phyloP scores from a whole-genome alignment of 2,113 vertebrate genomes.

The Oryzias melastigma region DNA sequence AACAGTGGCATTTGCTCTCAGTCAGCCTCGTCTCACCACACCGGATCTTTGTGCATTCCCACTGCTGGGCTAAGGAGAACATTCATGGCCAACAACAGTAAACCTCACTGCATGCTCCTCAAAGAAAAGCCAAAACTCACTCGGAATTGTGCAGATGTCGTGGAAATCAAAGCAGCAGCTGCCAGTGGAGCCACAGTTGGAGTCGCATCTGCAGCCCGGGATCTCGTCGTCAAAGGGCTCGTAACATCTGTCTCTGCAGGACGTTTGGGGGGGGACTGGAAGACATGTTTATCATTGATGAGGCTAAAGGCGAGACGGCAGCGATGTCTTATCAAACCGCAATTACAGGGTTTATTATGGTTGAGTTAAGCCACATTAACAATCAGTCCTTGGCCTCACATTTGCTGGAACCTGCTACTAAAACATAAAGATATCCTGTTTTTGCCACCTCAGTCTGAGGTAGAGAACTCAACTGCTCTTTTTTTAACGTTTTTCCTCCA shows the following conservation, averaged over 20 bases:
- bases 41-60: constrained; percentile 68
- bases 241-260: constrained; percentile 68
- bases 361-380: too few relatives aligned
- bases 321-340: too few relatives aligned
- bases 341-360: too few relatives aligned
- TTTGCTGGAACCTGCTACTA: too few relatives aligned
- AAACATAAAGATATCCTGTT: too few relatives aligned
- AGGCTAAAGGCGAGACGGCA: too few relatives aligned
- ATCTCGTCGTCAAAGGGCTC: constrained; percentile 37
- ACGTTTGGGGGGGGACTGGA: constrained; percentile 28
- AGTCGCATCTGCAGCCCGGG: constrained; percentile 66
- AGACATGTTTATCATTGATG: not conserved
- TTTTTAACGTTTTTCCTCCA: too few relatives aligned
- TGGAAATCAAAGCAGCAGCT: constrained; percentile 72
- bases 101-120: not conserved
- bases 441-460: too few relatives aligned
- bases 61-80: constrained; percentile 56
- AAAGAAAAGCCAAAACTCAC: constrained; percentile 38
- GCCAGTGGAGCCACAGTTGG: constrained; percentile 19
- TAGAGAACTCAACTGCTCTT: too few relatives aligned
- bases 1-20: constrained; percentile 71
- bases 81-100: not conserved
- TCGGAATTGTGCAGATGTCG: constrained; percentile 56
- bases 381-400: too few relatives aligned
- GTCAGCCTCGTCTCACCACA: constrained; percentile 70